Conservation (phyloP, 1,140 invertebrate species). For the Caenorhabditis elegans region DNA sequence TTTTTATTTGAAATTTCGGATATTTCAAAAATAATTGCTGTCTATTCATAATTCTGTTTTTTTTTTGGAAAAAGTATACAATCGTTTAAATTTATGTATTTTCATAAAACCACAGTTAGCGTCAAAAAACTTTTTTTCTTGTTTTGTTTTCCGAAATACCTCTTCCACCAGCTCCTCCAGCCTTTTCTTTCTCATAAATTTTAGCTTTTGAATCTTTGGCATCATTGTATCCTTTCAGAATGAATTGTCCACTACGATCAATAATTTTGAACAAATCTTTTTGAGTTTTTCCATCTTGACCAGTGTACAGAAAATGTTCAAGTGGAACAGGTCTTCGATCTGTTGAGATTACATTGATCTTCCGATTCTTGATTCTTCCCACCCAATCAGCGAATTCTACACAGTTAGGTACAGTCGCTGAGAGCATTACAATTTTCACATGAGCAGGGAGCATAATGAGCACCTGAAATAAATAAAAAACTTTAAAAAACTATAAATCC, state of each 20-base stretch:
- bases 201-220: slow-evolving; percentile 74
- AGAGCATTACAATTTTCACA: slow-evolving; percentile 93
- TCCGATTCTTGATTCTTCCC: slow-evolving; percentile 84
- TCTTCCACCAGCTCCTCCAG: neutral
- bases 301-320: slow-evolving; percentile 83
- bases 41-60: no score
- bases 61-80: no score
- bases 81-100: no score
- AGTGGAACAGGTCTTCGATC: slow-evolving; percentile 89
- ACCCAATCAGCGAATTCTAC: slow-evolving; percentile 96
- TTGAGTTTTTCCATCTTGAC: slow-evolving; percentile 78
- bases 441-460: slow-evolving; percentile 89
- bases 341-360: slow-evolving; percentile 92
- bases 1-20: no score
- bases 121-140: neutral
- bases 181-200: neutral
- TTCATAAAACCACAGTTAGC: no score
- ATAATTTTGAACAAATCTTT: slow-evolving; percentile 83
- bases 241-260: slow-evolving; percentile 74
- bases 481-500: neutral
- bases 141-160: slow-evolving; percentile 1
- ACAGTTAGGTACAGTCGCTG: slow-evolving; percentile 96
- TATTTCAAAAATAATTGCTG: no score
- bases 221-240: slow-evolving; percentile 69
- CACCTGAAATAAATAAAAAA: slow-evolving; percentile 7